phyloP scores from a whole-genome alignment of 2,113 vertebrate species.

The Cercocebus atys region DNA sequence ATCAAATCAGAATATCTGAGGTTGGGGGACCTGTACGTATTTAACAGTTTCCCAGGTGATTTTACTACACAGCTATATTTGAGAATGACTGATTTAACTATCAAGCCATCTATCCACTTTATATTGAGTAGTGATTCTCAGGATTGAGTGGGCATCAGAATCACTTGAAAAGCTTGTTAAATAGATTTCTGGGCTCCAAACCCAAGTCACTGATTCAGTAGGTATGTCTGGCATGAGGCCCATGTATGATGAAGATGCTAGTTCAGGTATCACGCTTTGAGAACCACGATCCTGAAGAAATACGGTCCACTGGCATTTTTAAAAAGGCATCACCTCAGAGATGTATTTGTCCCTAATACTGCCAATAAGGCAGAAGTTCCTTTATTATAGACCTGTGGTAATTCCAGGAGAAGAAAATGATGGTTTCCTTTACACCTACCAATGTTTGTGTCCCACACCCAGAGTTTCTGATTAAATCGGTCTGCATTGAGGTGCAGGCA shows the following conservation, averaged over 20 bases:
- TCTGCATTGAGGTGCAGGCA: not conserved
- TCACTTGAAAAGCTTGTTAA: not conserved
- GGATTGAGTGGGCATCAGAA: not conserved
- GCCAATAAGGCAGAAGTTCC: not conserved
- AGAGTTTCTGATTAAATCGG: not conserved
- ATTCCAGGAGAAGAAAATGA: not conserved
- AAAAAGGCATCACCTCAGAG: not conserved
- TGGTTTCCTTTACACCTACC: not conserved
- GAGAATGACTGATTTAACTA: not conserved
- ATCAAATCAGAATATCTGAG: slow-evolving; percentile 4
- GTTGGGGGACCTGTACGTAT: not conserved
- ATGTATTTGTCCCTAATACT: not conserved
- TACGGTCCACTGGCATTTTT: not conserved
- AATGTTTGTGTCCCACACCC: not conserved
- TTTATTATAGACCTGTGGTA: not conserved
- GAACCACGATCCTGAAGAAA: not conserved
- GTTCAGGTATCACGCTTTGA: not conserved
- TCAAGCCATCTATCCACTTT: not conserved
- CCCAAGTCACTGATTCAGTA: not conserved
- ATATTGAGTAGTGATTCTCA: not conserved
- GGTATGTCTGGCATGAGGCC: accelerated
- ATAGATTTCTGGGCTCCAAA: not conserved
- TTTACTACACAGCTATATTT: not conserved
- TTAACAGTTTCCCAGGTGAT: not conserved
- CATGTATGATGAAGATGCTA: not conserved